Conservation (phyloP, 1,140 invertebrate species). For the Cardiocondyla obscurior region DNA sequence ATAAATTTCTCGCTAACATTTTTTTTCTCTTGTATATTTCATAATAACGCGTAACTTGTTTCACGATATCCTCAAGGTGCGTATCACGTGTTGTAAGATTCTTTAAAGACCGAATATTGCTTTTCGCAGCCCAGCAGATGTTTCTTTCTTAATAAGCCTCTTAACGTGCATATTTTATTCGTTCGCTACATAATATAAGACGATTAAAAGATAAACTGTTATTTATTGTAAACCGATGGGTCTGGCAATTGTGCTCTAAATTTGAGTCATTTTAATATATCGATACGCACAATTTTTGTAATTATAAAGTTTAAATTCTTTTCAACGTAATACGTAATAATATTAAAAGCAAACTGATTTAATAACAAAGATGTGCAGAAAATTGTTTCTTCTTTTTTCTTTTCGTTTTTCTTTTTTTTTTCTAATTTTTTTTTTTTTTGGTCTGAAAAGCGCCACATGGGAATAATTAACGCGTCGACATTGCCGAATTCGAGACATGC, state of each 20-base stretch:
- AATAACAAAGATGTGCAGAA: neutral
- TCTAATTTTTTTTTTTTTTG: neutral
- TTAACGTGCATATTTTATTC: slow-evolving; percentile 74
- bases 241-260: neutral
- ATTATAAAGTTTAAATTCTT: neutral
- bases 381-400: neutral
- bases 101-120: slow-evolving; percentile 67
- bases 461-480: slow-evolving; percentile 34
- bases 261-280: neutral
- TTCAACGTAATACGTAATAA: neutral
- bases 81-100: slow-evolving; percentile 65
- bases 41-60: slow-evolving; percentile 18
- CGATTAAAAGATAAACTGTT: neutral
- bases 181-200: slow-evolving; percentile 55
- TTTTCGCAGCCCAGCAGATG: slow-evolving; percentile 76
- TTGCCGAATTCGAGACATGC: slow-evolving; percentile 6
- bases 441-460: neutral
- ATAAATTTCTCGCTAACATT: slow-evolving; percentile 55
- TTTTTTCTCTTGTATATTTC: slow-evolving; percentile 54
- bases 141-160: slow-evolving; percentile 77
- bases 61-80: slow-evolving; percentile 67
- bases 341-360: neutral
- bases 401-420: neutral
- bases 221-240: neutral
- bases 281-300: neutral